Evolutionary conservation across 2,888 invertebrate species (phyloP).

Genomic region (Ophion ventricosus): DNA sequence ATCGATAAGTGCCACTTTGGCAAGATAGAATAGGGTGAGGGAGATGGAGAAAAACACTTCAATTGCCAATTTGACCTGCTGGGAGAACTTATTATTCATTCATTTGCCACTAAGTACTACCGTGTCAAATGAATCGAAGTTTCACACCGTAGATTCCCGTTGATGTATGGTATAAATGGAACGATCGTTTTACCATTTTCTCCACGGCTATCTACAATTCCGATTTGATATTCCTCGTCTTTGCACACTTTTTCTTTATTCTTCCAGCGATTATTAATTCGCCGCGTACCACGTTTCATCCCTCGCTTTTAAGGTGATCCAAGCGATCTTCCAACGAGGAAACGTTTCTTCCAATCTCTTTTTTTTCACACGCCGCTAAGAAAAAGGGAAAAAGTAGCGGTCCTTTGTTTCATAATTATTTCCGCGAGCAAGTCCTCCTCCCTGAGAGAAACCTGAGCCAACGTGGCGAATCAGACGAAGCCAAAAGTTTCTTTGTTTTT

Average conservation of each 20-base stretch:
- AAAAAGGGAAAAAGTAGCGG: slow-evolving; percentile 21
- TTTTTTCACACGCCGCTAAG: slow-evolving; percentile 60
- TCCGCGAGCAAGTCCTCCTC: slow-evolving; percentile 35
- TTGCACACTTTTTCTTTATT: slow-evolving; percentile 50
- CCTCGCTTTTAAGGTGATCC: slow-evolving; percentile 25
- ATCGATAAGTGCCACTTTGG: slow-evolving; percentile 54
- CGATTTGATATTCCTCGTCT: slow-evolving; percentile 68
- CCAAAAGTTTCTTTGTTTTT: slow-evolving; percentile 35
- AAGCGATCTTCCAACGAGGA: slow-evolving; percentile 9
- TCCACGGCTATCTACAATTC: slow-evolving; percentile 57
- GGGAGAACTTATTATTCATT: slow-evolving; percentile 41
- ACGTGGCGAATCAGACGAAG: slow-evolving; percentile 31
- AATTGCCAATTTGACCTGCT: slow-evolving; percentile 35
- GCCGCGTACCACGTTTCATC: not conserved
- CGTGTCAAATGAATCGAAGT: slow-evolving; percentile 47
- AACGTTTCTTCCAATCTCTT: not conserved
- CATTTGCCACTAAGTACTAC: slow-evolving; percentile 13
- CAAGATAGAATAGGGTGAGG: slow-evolving; percentile 17
- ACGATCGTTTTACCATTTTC: slow-evolving; percentile 75
- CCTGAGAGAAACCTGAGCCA: slow-evolving; percentile 16
- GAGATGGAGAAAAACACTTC: slow-evolving; percentile 30
- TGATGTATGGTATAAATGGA: slow-evolving; percentile 67
- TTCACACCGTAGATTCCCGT: slow-evolving; percentile 45
- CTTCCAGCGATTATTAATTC: slow-evolving; percentile 49
- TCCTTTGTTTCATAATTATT: slow-evolving; percentile 61